Evolutionary conservation across 2,113 vertebrate genomes (phyloP), one percentile per base, ranked within the genome.

Genomic region (Pyxicephalus adspersus): DNA sequence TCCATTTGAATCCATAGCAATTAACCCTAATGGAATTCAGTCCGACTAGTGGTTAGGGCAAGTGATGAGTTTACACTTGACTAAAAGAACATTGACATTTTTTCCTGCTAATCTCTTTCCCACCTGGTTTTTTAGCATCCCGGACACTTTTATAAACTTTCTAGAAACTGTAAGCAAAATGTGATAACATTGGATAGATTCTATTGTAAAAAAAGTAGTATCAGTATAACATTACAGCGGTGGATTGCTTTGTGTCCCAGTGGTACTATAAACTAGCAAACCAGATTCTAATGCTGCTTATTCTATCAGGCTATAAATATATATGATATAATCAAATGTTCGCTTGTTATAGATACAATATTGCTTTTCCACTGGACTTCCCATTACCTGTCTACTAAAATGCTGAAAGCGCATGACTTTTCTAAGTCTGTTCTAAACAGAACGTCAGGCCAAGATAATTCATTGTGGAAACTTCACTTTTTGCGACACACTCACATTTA

Each of bases 361-460:
- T 51, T 60, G 51, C 23, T 38, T 70, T 72, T 51, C 20, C 9
- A 13, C 31, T 26, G 18, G 63, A 28, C 25, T 57, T 58, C 51
- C 26, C 54, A 20, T 66, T 67, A 66, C 64, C 22, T 22, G 11
- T 29, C 18, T 3, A 23, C n/a, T 60, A 55, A 60, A 70, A 79
- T 34, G 13, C 54, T 68, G 34, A 26, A 60, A 19, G 52, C 22
- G 25, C 6, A 54, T 13, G n/a, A 13, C 31, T 58, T 60, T 51
- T 50, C n/a, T 55, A 38, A 18, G 64, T 63, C 38, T 55, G 17
- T 68, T 38, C 16, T 86, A 80, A 83, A 87, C 86, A 50, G 86
- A 87, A 89, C 86, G 87, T 86, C 84, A 77, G 84, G 86, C 86
- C 84, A 74, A 85, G 84, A 90, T 88, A 85, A 86, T 84, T 85